These are phyloP conservation scores for Tachypleus tridentatus DNA, from an alignment of 1,140 invertebrate genomes.

Conservation along the genomic window DNA sequence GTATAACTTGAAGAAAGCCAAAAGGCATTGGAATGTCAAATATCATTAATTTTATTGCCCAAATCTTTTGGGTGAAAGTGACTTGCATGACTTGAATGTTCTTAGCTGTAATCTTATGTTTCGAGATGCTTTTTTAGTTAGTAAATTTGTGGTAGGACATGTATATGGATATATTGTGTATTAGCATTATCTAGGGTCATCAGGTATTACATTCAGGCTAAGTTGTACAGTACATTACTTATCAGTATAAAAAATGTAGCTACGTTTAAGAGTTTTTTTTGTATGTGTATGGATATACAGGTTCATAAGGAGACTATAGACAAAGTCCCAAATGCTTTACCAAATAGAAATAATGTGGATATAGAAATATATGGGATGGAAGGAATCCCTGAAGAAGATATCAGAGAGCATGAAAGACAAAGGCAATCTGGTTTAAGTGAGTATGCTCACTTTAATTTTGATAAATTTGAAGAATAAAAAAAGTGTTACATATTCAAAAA, in stretches of 20 bases:
- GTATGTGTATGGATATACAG: slow-evolving; percentile 38
- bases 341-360: slow-evolving; percentile 95
- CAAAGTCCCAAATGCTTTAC: slow-evolving; percentile 97
- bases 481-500: too few species aligned
- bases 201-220: neutral
- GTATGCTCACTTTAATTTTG: neutral
- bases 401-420: slow-evolving; percentile 84
- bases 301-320: slow-evolving; percentile 99
- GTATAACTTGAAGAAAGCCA: too few species aligned
- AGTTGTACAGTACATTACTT: neutral
- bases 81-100: too few species aligned
- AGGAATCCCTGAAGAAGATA: slow-evolving; percentile 91
- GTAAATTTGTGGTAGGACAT: too few species aligned
- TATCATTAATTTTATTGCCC: too few species aligned
- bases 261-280: slow-evolving; percentile 13
- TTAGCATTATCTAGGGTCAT: neutral
- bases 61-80: too few species aligned
- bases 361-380: slow-evolving; percentile 99
- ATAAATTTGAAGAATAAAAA: neutral
- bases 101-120: too few species aligned
- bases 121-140: too few species aligned
- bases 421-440: slow-evolving; percentile 39
- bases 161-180: neutral
- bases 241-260: neutral
- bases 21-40: too few species aligned